Evolutionary conservation across 92 coral and sea anemone genomes (phyloP), one percentile per base, ranked within the genome.

Genomic region (Phenganax subtilis): DNA sequence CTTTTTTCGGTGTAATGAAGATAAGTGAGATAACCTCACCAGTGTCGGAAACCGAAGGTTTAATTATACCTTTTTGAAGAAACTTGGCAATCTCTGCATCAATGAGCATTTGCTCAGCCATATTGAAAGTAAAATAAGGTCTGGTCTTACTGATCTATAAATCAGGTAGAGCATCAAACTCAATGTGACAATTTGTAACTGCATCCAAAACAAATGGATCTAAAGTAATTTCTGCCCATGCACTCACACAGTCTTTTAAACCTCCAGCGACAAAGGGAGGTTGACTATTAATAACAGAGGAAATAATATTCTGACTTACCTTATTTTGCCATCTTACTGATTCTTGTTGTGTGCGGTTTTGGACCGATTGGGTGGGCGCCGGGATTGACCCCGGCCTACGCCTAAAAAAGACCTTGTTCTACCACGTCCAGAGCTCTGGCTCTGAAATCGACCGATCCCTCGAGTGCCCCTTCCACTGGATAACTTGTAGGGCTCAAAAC

Each of bases 191-290:
- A 78, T 84, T 80, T 59, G 80, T 58, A 59, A 83, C 30, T 58
- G 86, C 86, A 86, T 83, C 91, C 81, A 89, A 80, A 67, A 84
- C 68, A 60, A 78, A 75, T 3, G 89, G 88, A 64, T 84, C 92
- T 20, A 81, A 80, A 37, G 89, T 80, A 65, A 89, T 70, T 74
- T 83, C 80, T 28, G 68, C 61, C 89, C 89, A 84, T 9, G 29
- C 72, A 83, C 54, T 75, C 30, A 84, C 82, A 83, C 51, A 86
- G 2, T 86, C 6, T 76, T 66, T 63, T 57, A 89, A 75, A 29
- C 84, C 76, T 8, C 89, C 88, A 54, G 74, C 74, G 8, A 14
- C 0, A 68, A 68, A 68, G 51, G 74, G 20, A 6, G 74, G 74
- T 28, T 68, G 74, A 4, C 74, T 68, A 28, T 6, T 15, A 44